phyloP scores from a whole-genome alignment of 2,113 vertebrate species.

The Centropristis striata region DNA sequence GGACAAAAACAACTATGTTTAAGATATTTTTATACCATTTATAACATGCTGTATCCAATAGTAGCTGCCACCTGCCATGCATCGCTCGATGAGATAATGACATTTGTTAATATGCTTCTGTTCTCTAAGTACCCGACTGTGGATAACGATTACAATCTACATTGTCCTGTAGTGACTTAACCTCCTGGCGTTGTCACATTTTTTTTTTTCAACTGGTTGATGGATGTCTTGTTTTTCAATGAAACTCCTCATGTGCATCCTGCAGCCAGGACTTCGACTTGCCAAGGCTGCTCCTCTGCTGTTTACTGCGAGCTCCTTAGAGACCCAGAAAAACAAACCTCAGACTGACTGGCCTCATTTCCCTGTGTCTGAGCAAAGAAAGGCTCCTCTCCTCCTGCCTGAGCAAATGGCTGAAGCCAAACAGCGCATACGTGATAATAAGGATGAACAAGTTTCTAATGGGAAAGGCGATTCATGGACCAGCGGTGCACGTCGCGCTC shows the following conservation, averaged over 20 bases:
- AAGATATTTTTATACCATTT: not conserved
- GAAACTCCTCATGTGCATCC: slow-evolving; percentile 44
- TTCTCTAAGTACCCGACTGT: not conserved
- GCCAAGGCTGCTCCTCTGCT: slow-evolving; percentile 35
- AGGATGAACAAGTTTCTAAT: slow-evolving; percentile 65
- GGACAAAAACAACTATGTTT: too few relatives aligned
- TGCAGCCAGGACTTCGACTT: slow-evolving; percentile 27
- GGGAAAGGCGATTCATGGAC: slow-evolving; percentile 41
- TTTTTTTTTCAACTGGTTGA: slow-evolving; percentile 30
- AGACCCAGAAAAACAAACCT: slow-evolving; percentile 59
- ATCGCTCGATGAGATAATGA: not conserved
- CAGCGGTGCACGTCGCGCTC: slow-evolving; percentile 24
- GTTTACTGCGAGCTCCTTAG: slow-evolving; percentile 70
- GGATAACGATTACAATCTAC: not conserved
- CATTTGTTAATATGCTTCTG: slow-evolving; percentile 6
- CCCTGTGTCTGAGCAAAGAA: slow-evolving; percentile 27
- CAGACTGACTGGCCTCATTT: slow-evolving; percentile 69
- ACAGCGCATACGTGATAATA: slow-evolving; percentile 38
- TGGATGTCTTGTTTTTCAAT: slow-evolving; percentile 51
- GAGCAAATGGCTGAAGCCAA: slow-evolving; percentile 36
- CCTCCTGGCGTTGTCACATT: not conserved
- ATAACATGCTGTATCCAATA: not conserved
- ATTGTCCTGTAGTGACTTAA: slow-evolving; percentile 4
- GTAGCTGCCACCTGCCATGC: not conserved
- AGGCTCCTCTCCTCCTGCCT: slow-evolving; percentile 1